Evolutionary conservation across 2,888 invertebrate genomes (phyloP).

Genomic region (Polia nebulosa): DNA sequence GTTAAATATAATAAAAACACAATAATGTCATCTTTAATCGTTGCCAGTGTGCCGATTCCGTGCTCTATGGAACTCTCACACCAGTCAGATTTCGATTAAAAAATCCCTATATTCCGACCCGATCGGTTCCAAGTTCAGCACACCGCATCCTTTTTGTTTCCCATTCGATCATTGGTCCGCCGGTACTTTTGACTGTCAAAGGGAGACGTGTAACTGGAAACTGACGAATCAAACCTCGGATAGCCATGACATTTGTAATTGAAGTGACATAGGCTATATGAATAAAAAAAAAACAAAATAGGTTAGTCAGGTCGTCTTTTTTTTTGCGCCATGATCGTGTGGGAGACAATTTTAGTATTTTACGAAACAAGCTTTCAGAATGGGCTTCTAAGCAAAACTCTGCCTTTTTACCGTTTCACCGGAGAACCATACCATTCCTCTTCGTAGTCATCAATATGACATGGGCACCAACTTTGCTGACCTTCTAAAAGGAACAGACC

Average conservation of each 20-base stretch:
- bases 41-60: background rate
- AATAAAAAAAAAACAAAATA: too few relatives aligned
- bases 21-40: background rate
- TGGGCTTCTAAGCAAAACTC: background rate
- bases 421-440: background rate
- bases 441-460: conserved; percentile 10
- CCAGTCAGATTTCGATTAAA: conserved; percentile 46
- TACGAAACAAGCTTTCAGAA: background rate
- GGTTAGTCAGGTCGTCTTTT: too few relatives aligned
- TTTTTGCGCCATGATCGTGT: too few relatives aligned
- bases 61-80: conserved; percentile 3
- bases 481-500: conserved; percentile 22
- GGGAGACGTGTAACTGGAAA: conserved; percentile 19
- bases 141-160: conserved; percentile 28
- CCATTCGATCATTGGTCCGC: conserved; percentile 6
- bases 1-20: too few relatives aligned
- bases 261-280: too few relatives aligned
- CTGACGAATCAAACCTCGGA: background rate
- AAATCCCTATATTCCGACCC: conserved; percentile 16
- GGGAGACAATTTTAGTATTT: too few relatives aligned
- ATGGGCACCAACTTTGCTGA: conserved; percentile 26
- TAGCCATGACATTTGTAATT: background rate
- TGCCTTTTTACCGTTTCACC: background rate
- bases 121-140: conserved; percentile 39
- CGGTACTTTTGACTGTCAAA: conserved; percentile 27